Evolutionary conservation across 2,113 vertebrate species (phyloP).

Genomic region (Stictonetta naevosa): DNA sequence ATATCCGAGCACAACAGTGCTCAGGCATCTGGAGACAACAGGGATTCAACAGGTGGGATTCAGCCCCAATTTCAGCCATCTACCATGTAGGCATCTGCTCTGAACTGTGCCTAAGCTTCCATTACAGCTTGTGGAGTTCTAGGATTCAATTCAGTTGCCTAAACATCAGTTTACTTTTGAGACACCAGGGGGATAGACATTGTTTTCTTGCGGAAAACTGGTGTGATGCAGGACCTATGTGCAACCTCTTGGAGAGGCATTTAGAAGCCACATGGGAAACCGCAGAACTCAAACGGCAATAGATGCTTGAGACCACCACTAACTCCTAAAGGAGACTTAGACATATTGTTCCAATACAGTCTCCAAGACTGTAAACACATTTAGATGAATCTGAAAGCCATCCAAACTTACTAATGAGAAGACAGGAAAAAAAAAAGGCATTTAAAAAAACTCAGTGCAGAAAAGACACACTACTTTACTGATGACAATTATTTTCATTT

Average conservation of each 20-base stretch:
- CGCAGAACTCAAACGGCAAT: not conserved
- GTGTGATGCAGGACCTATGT: not conserved
- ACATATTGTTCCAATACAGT: not conserved
- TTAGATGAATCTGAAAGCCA: not conserved
- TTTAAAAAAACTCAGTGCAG: not conserved
- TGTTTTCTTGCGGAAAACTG: not conserved
- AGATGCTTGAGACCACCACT: not conserved
- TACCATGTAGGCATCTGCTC: not conserved
- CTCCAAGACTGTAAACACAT: not conserved
- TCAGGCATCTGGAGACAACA: not conserved
- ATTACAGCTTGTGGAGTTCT: not conserved
- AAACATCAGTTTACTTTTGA: not conserved
- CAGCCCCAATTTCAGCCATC: not conserved
- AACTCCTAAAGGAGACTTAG: not conserved
- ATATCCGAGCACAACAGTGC: too few species aligned
- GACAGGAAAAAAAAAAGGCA: not conserved
- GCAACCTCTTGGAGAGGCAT: not conserved
- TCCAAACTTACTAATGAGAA: not conserved
- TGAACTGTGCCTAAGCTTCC: not conserved
- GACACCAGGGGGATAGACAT: fast-evolving
- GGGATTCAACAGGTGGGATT: not conserved
- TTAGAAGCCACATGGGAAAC: not conserved
- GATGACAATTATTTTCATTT: not conserved
- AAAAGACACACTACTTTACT: not conserved
- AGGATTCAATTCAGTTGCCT: not conserved